These are phyloP conservation scores for Alcis repandata DNA, from an alignment of 2,888 invertebrate genomes.

Conservation along the genomic window DNA sequence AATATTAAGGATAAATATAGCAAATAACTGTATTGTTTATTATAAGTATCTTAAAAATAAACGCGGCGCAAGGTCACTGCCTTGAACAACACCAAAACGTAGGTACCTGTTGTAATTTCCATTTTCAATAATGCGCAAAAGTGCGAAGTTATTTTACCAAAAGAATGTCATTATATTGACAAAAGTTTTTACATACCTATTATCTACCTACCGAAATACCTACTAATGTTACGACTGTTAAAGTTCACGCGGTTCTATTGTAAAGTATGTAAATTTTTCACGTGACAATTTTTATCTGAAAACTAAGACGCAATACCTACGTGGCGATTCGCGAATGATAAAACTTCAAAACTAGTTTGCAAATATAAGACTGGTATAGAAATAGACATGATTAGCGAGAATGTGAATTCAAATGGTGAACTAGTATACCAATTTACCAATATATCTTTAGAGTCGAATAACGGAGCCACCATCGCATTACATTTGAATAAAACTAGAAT, in stretches of 20 bases:
- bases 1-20: not conserved
- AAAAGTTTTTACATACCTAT: no score
- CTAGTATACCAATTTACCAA: not conserved
- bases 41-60: not conserved
- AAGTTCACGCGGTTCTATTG: not conserved
- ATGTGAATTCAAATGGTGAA: slow-evolving; percentile 46
- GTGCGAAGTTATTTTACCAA: not conserved
- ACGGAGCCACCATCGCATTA: not conserved
- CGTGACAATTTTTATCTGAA: slow-evolving; percentile 29
- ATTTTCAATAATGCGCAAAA: no score
- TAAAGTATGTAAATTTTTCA: slow-evolving; percentile 17
- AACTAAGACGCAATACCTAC: slow-evolving; percentile 43
- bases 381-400: slow-evolving; percentile 46
- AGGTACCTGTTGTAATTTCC: no score
- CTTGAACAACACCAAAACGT: not conserved
- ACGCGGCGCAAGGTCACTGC: not conserved
- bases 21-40: not conserved
- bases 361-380: slow-evolving; percentile 40
- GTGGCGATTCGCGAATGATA: slow-evolving; percentile 33
- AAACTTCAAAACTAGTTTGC: slow-evolving; percentile 25
- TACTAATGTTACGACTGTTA: no score
- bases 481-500: not conserved
- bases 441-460: not conserved
- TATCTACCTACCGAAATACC: no score
- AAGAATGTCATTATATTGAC: not conserved